Evolutionary conservation across 2,888 invertebrate genomes (phyloP), one percentile per base, ranked within the genome.

Genomic region (Nemurella pictetii): DNA sequence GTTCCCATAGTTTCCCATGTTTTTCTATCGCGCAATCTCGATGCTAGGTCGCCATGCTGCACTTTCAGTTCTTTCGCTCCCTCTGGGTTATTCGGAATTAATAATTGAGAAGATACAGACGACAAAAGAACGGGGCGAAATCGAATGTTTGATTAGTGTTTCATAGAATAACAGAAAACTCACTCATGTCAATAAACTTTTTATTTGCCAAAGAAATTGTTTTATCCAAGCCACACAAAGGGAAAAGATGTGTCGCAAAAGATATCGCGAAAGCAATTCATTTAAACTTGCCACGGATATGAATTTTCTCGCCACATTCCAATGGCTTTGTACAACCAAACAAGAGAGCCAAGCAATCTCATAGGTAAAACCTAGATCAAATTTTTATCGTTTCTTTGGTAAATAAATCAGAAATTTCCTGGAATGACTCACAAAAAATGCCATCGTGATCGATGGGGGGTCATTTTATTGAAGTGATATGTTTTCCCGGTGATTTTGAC

Each of bases 151-250:
- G 75, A 75, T 75, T 75, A 75, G 26, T 27, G 28, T 28, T 27
- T 27, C 75, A 75, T 75, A 75, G 75, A 75, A 26, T 75, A 75
- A 75, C 75, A 75, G 26, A 26, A 75, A 75, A 75, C 75, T 75
- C 28, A 75, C 26, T 26, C 75, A 75, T 25, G 75, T 75, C 75
- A 75, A 75, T 20, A 75, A 28, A 75, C 55, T 55, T 55, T 55
- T 55, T 55, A 55, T 55, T 55, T 55, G 55, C 2, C 55, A 55
- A 55, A 55, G 55, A 55, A 55, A 55, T 55, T 55, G 55, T 55
- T 55, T 55, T 15, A 55, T 55, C 2, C 20, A 2, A 20, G 9
- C 20, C 55, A 20, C 20, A 20, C 20, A 20, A 55, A 7, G 55
- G 20, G 55, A 55, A n/a, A 55, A 3, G 55, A 12, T 20, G 55